Evolutionary conservation across 2,113 vertebrate genomes (phyloP).

Genomic region (Anas platyrhynchos): DNA sequence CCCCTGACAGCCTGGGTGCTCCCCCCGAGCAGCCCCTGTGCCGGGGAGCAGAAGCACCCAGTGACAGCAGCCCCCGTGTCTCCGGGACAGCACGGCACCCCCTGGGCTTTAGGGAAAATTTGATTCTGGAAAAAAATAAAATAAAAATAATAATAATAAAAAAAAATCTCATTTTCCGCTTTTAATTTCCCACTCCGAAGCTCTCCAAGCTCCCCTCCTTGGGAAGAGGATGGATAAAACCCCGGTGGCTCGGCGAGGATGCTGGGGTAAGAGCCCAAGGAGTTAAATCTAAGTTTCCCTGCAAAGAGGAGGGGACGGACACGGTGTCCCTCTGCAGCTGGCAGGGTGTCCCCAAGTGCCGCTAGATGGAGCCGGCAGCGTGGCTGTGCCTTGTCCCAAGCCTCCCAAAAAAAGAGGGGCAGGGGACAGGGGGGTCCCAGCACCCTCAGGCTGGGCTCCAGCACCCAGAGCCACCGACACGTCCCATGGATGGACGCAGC

Average conservation of each 20-base stretch:
- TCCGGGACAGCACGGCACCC: neutral
- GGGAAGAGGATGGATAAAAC: neutral
- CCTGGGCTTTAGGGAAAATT: neutral
- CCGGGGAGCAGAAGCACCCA: neutral
- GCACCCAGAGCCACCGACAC: neutral
- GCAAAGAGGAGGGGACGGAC: neutral
- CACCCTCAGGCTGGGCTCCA: rapidly evolving
- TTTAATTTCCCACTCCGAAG: neutral
- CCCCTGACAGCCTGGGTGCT: neutral
- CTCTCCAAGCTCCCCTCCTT: neutral
- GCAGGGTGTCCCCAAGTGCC: neutral
- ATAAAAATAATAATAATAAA: too few relatives aligned
- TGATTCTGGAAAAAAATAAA: neutral
- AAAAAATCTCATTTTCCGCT: rapidly evolving
- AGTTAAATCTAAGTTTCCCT: neutral
- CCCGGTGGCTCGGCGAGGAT: neutral
- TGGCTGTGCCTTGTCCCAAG: neutral
- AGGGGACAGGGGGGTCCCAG: neutral
- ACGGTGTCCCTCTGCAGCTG: neutral
- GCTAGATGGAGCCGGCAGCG: slow-evolving; percentile 58
- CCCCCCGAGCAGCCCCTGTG: neutral
- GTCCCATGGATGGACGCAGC: neutral
- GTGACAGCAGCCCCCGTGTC: neutral
- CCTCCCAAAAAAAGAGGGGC: neutral
- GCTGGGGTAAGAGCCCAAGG: neutral